Percentiles rank a stretch among this genome's conserved stretches.
These are phyloP conservation scores for Eonycteris spelaea DNA, from an alignment of 2,113 vertebrate genomes.

Conservation along the genomic window DNA sequence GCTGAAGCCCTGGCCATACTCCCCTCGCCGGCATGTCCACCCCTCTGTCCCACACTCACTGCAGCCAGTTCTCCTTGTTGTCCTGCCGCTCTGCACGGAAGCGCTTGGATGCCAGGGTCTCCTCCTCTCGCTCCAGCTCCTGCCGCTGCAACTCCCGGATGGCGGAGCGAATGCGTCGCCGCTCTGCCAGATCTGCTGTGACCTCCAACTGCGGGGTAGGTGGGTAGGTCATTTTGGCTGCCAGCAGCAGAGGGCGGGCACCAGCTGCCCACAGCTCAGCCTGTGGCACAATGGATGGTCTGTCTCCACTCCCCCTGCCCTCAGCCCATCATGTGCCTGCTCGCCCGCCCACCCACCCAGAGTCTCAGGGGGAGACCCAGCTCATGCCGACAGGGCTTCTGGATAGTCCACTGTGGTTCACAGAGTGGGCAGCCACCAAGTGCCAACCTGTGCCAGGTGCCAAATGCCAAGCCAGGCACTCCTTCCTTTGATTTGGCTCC, in stretches of 20 bases:
- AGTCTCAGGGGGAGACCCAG: not conserved
- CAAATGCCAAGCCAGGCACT: not conserved
- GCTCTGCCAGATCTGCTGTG: conserved; percentile 92
- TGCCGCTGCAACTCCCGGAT: conserved; percentile 92
- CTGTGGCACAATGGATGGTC: conserved; percentile 59
- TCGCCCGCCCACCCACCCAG: conserved; percentile 48
- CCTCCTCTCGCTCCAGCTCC: conserved; percentile 93
- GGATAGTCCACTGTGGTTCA: not conserved
- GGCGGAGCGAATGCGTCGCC: conserved; percentile 92
- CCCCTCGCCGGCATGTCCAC: not conserved
- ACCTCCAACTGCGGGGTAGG: conserved; percentile 86
- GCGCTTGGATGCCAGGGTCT: conserved; percentile 92
- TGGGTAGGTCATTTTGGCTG: conserved; percentile 25
- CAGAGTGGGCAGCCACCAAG: not conserved
- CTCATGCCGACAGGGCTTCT: not conserved
- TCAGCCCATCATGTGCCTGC: conserved; percentile 27
- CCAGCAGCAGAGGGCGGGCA: conserved; percentile 16
- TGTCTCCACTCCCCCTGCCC: conserved; percentile 22
- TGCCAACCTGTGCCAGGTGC: not conserved
- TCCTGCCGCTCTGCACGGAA: conserved; percentile 91
- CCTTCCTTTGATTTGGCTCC: not conserved
- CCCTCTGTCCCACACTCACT: conserved; percentile 77
- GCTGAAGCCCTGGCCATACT: not conserved
- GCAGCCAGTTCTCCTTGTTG: conserved; percentile 95
- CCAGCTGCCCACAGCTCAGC: conserved; percentile 41